These are phyloP conservation scores for Tragelaphus imberbis DNA, from an alignment of 2,113 vertebrate genomes.

Conservation along the genomic window DNA sequence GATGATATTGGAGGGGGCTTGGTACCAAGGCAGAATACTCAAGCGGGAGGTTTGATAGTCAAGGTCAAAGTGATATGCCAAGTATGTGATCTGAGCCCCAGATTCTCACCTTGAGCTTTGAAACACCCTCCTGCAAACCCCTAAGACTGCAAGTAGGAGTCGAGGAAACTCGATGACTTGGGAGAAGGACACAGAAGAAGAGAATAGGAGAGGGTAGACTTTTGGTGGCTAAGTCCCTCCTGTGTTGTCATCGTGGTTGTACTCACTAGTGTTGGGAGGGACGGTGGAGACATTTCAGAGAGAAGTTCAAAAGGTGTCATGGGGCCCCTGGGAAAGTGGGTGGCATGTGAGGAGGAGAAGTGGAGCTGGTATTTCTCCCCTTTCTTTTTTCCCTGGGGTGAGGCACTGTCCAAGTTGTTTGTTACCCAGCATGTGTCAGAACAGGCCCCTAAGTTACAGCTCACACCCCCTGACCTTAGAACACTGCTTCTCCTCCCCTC, in stretches of 20 bases:
- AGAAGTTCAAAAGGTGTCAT: background rate
- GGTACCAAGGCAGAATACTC: background rate
- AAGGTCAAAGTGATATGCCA: background rate
- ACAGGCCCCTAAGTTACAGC: background rate
- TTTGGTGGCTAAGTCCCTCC: background rate
- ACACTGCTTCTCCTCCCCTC: background rate
- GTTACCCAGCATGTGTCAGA: background rate
- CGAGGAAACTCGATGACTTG: no score
- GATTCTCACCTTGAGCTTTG: background rate
- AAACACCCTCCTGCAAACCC: background rate
- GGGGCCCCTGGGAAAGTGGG: background rate
- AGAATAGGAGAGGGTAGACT: background rate
- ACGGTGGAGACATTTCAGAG: background rate
- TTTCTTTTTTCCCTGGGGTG: background rate
- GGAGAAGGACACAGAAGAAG: background rate
- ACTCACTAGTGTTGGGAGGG: background rate
- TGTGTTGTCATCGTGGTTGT: background rate
- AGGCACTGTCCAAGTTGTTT: background rate
- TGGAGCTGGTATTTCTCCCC: background rate
- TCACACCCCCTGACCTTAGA: background rate
- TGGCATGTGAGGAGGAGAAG: background rate
- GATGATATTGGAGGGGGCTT: background rate
- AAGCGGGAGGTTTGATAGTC: background rate
- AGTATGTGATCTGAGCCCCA: background rate
- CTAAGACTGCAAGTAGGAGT: background rate